Base-by-base conservation (phyloP, 2,888 invertebrate species). In the Lasioglossum figueresi region DNA sequence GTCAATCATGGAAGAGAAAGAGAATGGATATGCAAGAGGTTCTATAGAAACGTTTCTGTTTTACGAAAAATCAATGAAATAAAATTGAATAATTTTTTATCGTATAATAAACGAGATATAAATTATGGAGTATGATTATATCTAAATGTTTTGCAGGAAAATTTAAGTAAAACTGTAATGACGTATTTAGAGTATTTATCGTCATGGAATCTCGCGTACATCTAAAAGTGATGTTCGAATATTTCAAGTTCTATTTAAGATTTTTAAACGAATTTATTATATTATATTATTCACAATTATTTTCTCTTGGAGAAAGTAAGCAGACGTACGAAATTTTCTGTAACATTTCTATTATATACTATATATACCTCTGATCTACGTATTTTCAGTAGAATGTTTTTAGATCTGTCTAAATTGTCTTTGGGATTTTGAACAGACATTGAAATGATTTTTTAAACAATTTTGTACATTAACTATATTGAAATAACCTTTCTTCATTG, bases 1-100 rank as follows among this genome's bases (percentile, higher is more conserved):
- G 72, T 66, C 91, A 10, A 93, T 92, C 76, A 91, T 92, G 76
- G 92, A 93, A 84, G 93, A 93, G 31, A 23, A 48, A 78, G 89
- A 91, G 68, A 92, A 91, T 76, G 88, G 80, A 80, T 89, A 87
- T 73, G 79, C 85, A 37, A 91, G 90, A 92, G 92, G 93, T 93
- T 45, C 66, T 82, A 48, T 78, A 79, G 71, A 43, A 74, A 78
- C 37, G 59, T 74, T 19, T 52, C 66, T n/a, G n/a, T 59, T 27
- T 45, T 74, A 14, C 27, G 31, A 59, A 14, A 82, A 77, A 37
- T 73, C 37, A 66, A 48, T 68, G 10, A 68, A 77, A 37, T 43
- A 52, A 19, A 34, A 74, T 43, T 43, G 40, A 27, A 66, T n/a
- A 0, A 72, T 27, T 73, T 63, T 66, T 19, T 34, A 34, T 66